Evolutionary conservation across 1,140 invertebrate genomes (phyloP).

Genomic region (Aphis craccivora): DNA sequence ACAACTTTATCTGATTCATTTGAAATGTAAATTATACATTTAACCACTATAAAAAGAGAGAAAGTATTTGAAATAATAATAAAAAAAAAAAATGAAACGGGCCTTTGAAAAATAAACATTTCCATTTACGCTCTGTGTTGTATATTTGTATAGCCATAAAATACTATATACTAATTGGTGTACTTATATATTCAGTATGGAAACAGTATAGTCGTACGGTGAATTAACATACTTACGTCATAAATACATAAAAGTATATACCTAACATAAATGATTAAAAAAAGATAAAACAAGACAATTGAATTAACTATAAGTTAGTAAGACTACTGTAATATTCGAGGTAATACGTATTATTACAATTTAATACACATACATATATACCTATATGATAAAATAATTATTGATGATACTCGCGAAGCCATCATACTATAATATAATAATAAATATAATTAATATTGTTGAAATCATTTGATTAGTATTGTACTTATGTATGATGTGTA

Average conservation of each 20-base stretch:
- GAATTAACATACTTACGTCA: background rate
- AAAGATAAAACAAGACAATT: background rate
- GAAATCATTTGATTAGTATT: background rate
- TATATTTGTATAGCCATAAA: background rate
- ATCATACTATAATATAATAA: background rate
- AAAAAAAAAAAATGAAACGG: background rate
- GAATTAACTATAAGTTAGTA: background rate
- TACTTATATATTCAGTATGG: background rate
- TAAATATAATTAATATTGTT: background rate
- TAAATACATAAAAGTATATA: background rate
- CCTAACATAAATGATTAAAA: background rate
- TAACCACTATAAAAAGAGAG: background rate
- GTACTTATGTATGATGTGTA: background rate
- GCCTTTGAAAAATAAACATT: background rate
- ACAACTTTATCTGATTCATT: background rate
- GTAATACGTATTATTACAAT: background rate
- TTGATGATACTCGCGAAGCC: background rate
- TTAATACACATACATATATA: too few relatives aligned
- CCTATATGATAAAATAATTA: background rate
- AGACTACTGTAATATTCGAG: background rate
- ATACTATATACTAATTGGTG: background rate
- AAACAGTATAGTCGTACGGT: background rate
- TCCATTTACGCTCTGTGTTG: background rate
- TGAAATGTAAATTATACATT: background rate
- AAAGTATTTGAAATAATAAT: background rate